Percentiles rank a stretch among this genome's conserved stretches.
Conservation (phyloP, 2,888 invertebrate species). For the Drosophila recens region DNA sequence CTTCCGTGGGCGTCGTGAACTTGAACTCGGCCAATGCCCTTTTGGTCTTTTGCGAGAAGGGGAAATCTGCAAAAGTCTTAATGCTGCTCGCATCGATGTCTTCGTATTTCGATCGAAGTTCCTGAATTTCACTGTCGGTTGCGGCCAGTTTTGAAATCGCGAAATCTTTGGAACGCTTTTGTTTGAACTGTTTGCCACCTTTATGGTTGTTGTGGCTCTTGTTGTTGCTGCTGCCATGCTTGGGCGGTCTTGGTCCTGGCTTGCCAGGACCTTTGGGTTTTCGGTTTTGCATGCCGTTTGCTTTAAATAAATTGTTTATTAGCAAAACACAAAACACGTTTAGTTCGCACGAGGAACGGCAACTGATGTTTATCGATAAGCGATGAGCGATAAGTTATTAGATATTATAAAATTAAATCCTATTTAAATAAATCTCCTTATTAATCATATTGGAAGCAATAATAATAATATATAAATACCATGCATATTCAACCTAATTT, state of each 20-base stretch:
- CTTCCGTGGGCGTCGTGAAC: constrained; percentile 93
- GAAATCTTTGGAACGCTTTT: constrained; percentile 27
- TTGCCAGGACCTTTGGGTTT: constrained; percentile 32
- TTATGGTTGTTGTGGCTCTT: background rate
- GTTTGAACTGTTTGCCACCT: constrained; percentile 30
- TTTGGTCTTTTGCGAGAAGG: constrained; percentile 90
- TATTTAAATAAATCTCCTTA: too few species aligned
- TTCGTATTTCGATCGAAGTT: constrained; percentile 70
- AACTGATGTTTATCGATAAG: constrained; percentile 3
- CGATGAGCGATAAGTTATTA: background rate
- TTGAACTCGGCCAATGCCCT: constrained; percentile 91
- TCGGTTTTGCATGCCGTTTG: constrained; percentile 39
- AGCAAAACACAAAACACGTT: constrained; percentile 45
- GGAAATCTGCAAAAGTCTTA: constrained; percentile 87
- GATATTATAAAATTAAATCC: background rate
- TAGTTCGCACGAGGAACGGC: constrained; percentile 14
- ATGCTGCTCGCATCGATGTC: constrained; percentile 62
- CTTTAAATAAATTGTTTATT: constrained; percentile 20
- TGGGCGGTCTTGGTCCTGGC: constrained; percentile 14
- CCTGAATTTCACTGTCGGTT: constrained; percentile 69
- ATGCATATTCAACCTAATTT: too few species aligned
- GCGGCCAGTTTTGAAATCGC: constrained; percentile 54
- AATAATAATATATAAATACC: background rate
- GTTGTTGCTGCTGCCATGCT: background rate
- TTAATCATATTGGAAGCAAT: too few species aligned